Conservation (phyloP, 2,113 vertebrate species). For the Sialia sialis region DNA sequence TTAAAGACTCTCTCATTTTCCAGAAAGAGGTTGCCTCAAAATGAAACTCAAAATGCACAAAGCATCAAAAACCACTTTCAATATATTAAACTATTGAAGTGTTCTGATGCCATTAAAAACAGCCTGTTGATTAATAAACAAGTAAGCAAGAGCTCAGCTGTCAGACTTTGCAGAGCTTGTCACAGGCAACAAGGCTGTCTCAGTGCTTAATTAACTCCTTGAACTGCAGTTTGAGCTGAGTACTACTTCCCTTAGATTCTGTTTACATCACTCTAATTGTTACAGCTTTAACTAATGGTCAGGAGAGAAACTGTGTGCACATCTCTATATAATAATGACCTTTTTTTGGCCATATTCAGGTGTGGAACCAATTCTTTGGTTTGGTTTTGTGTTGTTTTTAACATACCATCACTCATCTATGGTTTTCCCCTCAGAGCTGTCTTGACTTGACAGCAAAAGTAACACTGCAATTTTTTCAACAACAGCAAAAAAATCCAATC, state of each 20-base stretch:
- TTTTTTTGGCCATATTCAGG: background rate
- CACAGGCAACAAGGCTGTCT: background rate
- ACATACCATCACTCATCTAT: background rate
- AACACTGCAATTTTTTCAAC: background rate
- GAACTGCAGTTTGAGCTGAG: background rate
- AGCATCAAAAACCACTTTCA: background rate
- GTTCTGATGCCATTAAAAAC: background rate
- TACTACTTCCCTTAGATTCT: background rate
- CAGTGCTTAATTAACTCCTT: background rate
- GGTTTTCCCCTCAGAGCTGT: slow-evolving; percentile 11
- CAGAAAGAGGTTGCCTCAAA: background rate
- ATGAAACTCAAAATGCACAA: background rate
- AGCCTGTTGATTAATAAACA: background rate
- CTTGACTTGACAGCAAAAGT: slow-evolving; percentile 35
- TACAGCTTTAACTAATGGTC: background rate
- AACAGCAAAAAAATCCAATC: background rate
- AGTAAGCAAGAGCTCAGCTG: background rate
- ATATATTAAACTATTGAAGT: background rate
- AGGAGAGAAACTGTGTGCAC: background rate
- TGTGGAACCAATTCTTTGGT: background rate
- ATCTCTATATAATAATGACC: background rate
- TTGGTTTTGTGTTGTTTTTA: background rate
- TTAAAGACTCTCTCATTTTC: background rate
- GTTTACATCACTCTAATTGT: background rate
- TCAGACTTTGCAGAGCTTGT: background rate